phyloP scores from a whole-genome alignment of 2,797 vertebrate species.

The Fringilla coelebs region DNA sequence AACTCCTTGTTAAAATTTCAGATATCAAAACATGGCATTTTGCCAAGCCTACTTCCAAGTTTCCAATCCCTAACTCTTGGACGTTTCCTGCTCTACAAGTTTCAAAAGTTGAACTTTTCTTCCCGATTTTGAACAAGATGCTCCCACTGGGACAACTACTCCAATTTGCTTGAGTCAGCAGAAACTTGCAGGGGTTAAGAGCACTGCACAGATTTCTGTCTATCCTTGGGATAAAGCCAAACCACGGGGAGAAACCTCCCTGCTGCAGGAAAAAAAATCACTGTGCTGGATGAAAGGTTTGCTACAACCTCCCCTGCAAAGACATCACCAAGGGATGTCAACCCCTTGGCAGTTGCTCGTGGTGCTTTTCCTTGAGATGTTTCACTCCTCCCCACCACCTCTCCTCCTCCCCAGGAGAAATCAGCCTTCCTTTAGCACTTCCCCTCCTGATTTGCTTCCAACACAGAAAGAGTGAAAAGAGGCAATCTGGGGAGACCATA shows the following conservation, averaged over 20 bases:
- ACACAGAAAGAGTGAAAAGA: not conserved
- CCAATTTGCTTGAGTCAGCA: not conserved
- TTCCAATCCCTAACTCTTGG: not conserved
- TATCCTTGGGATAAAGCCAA: not conserved
- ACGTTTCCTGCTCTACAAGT: not conserved
- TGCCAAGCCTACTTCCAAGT: not conserved
- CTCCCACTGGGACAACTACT: not conserved
- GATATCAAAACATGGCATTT: not conserved
- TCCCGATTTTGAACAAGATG: not conserved
- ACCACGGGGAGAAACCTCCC: not conserved
- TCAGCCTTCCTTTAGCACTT: not conserved
- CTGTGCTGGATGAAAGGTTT: not conserved
- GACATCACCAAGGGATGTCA: rapidly evolving
- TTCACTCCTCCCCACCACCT: not conserved
- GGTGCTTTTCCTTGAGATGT: not conserved
- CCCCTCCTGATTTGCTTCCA: not conserved
- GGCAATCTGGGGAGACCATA: not conserved
- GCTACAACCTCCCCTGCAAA: not conserved
- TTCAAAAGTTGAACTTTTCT: not conserved
- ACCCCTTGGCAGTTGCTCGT: rapidly evolving
- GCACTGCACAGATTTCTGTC: not conserved
- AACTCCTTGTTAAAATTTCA: not conserved
- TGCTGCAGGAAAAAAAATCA: not conserved
- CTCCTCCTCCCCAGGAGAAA: not conserved
- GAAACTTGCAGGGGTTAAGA: not conserved